Evolutionary conservation across 2,113 vertebrate genomes (phyloP), one percentile per base, ranked within the genome.

Genomic region (Oryctolagus cuniculus): DNA sequence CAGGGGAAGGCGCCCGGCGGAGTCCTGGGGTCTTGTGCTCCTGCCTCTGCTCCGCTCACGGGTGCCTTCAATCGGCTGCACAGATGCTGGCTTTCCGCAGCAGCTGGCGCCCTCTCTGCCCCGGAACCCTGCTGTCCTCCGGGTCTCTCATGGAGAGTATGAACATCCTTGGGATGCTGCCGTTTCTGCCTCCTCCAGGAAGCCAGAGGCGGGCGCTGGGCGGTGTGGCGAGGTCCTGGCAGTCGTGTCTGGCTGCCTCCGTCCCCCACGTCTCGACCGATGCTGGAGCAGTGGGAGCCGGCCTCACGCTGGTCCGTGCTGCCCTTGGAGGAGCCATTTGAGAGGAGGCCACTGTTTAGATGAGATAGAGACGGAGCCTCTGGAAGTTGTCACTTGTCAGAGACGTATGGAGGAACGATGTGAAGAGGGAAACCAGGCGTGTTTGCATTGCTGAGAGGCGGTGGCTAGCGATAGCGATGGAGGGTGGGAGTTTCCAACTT

Each of bases 351-450:
- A 10, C 22, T 29, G 58, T 49, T 75, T 27, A 15, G 31, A 17
- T 49, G 6, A 70, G 31, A 10, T 6, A 44, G 36, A 44, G 27
- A 44, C 25, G 34, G 10, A 3, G 12, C 10, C 17, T 51, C 63
- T 51, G 61, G 34, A 10, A 82, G 69, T 34, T 49, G 69, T 25
- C 29, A 36, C 9, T 10, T 24, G n/a, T 74, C 22, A 67, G 22
- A 53, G 36, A 29, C 4, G 22, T 21, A 8, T 0, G 10, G 5
- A 12, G 11, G 6, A 9, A 27, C 36, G n/a, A 25, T 70, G 4
- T 66, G 38, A 64, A 55, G 84, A 51, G 3, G 6, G 9, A 38
- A 75, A 10, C 31, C 51, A 21, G 10, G 12, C 0, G 0, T 5
- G 2, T 22, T 22, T 31, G 55, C 16, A 2, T 1, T 21, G 19